phyloP scores from a whole-genome alignment of 1,140 invertebrate genomes.

The Aphidius gifuensis region DNA sequence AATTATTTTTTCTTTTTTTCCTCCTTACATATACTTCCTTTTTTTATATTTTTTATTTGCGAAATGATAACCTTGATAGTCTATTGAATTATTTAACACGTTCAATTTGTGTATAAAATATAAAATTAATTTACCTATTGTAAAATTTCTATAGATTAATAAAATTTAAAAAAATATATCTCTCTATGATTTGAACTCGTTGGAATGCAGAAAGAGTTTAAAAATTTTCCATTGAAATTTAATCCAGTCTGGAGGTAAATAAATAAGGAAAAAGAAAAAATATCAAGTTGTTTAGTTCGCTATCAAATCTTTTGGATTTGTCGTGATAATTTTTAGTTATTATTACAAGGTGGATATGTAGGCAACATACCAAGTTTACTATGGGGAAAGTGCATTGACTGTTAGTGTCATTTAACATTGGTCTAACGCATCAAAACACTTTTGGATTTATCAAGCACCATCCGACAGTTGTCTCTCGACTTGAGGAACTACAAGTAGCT shows the following conservation, averaged over 20 bases:
- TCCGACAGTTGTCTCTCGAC: background rate
- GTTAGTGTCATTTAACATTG: constrained; percentile 1
- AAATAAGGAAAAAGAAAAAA: too few species aligned
- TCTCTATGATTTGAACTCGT: too few species aligned
- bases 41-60: constrained; percentile 1
- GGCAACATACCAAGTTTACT: background rate
- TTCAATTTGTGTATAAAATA: background rate
- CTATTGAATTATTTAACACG: background rate
- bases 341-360: too few species aligned
- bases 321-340: too few species aligned
- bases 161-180: too few species aligned
- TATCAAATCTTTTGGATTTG: too few species aligned
- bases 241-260: too few species aligned
- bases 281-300: too few species aligned
- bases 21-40: background rate
- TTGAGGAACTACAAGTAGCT: background rate
- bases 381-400: constrained; percentile 25
- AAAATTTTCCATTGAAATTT: too few species aligned
- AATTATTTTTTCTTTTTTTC: constrained; percentile 2
- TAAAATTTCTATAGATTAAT: too few species aligned
- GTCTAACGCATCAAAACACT: constrained; percentile 14
- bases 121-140: background rate
- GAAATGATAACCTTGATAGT: background rate
- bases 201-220: too few species aligned
- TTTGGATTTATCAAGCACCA: too few species aligned